These are phyloP conservation scores for Aleiodes sp. DNA, from an alignment of 1,140 invertebrate species.

Conservation along the genomic window DNA sequence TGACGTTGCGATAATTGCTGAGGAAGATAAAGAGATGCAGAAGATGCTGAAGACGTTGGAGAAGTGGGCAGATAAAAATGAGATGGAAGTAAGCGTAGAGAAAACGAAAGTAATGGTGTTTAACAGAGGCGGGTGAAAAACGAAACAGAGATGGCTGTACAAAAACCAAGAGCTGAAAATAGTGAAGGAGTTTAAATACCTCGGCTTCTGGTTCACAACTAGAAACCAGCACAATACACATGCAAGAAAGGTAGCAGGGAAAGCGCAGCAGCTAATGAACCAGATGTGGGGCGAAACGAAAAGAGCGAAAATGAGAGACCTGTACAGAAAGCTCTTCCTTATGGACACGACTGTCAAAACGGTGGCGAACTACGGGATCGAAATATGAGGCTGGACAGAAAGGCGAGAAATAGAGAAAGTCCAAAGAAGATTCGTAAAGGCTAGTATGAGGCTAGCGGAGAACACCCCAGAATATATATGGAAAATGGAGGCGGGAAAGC, in stretches of 20 bases:
- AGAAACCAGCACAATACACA: background rate
- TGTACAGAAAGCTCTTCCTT: background rate
- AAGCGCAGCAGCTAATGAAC: background rate
- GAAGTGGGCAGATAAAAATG: background rate
- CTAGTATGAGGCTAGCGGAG: background rate
- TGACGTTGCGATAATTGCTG: background rate
- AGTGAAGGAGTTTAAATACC: conserved; percentile 7
- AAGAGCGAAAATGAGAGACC: background rate
- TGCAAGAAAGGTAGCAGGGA: background rate
- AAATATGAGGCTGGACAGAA: conserved; percentile 8
- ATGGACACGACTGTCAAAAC: background rate
- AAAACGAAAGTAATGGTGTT: conserved; percentile 6
- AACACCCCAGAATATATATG: background rate
- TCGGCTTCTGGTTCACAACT: background rate
- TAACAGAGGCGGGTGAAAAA: background rate
- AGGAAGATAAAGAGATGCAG: background rate
- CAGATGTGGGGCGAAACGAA: conserved; percentile 7
- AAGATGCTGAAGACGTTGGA: background rate
- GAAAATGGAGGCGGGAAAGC: background rate
- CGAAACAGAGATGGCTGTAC: background rate
- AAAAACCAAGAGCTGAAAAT: background rate
- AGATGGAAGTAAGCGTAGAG: background rate
- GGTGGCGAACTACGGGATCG: background rate
- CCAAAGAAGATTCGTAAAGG: background rate
- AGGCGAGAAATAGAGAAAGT: background rate